Conservation (phyloP, 2,888 invertebrate species). For the Myopa tessellatipennis region DNA sequence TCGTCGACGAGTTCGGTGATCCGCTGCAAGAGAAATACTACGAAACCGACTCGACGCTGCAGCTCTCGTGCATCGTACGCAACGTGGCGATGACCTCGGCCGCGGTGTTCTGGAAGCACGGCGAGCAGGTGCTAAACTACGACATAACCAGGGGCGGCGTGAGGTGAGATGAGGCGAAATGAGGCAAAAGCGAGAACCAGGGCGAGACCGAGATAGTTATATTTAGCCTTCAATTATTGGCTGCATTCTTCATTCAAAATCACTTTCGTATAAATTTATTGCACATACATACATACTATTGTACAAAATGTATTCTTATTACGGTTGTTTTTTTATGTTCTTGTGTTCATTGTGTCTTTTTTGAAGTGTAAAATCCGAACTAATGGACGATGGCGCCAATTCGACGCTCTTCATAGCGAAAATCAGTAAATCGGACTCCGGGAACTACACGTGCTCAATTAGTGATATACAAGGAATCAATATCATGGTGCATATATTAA, state of each 20-base stretch:
- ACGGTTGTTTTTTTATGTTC: background rate
- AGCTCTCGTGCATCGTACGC: constrained; percentile 71
- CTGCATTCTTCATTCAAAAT: background rate
- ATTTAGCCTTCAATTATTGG: background rate
- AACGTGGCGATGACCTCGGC: constrained; percentile 70
- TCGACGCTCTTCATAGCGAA: constrained; percentile 70
- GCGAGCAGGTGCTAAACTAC: constrained; percentile 70
- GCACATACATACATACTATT: no score
- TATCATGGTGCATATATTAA: constrained; percentile 71
- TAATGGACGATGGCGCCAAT: constrained; percentile 70
- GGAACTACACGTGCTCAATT: constrained; percentile 71
- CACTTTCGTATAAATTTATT: background rate
- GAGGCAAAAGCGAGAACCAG: background rate
- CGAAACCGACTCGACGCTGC: constrained; percentile 72
- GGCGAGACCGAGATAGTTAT: background rate
- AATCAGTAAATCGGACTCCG: constrained; percentile 70
- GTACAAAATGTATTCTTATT: background rate
- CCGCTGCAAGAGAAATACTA: constrained; percentile 71
- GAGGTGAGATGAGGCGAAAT: constrained; percentile 61
- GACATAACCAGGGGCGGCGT: constrained; percentile 71
- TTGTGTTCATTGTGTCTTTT: constrained; percentile 12
- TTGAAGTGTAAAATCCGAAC: constrained; percentile 70
- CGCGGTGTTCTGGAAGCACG: constrained; percentile 71
- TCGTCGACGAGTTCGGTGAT: constrained; percentile 71
- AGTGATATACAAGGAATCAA: constrained; percentile 69